Evolutionary conservation across 2,888 invertebrate species (phyloP).

Genomic region (Aethes cnicana): DNA sequence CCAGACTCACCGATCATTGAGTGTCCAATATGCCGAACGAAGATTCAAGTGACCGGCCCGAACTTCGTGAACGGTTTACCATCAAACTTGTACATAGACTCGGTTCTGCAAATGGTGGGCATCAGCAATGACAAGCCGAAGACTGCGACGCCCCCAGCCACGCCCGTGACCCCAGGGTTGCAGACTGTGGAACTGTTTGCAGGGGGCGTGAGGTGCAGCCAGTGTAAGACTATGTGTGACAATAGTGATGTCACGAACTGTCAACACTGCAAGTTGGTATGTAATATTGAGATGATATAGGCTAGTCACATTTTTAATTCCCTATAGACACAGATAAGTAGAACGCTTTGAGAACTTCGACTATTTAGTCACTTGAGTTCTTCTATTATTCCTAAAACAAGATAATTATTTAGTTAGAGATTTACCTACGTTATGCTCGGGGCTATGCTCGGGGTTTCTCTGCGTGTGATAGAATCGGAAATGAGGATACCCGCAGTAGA

Average conservation of each 20-base stretch:
- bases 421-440: too few species aligned
- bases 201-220: conserved; percentile 55
- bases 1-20: conserved; percentile 60
- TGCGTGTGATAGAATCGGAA: too few species aligned
- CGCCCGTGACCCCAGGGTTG: conserved; percentile 39
- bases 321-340: too few species aligned
- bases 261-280: conserved; percentile 84
- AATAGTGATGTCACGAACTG: conserved; percentile 62
- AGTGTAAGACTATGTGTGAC: conserved; percentile 66
- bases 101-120: conserved; percentile 79
- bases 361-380: too few species aligned
- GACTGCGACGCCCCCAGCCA: conserved; percentile 45
- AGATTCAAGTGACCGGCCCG: conserved; percentile 69
- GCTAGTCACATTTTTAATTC: too few species aligned
- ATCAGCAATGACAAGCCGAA: conserved; percentile 41
- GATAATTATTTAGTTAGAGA: too few species aligned
- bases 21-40: conserved; percentile 84
- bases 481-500: too few species aligned
- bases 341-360: too few species aligned
- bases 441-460: too few species aligned
- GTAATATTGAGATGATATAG: too few species aligned
- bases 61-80: conserved; percentile 82
- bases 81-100: conserved; percentile 86
- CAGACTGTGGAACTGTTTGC: conserved; percentile 64
- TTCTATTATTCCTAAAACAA: too few species aligned